Evolutionary conservation across 2,888 invertebrate species (phyloP).

Genomic region (Belgica antarctica): DNA sequence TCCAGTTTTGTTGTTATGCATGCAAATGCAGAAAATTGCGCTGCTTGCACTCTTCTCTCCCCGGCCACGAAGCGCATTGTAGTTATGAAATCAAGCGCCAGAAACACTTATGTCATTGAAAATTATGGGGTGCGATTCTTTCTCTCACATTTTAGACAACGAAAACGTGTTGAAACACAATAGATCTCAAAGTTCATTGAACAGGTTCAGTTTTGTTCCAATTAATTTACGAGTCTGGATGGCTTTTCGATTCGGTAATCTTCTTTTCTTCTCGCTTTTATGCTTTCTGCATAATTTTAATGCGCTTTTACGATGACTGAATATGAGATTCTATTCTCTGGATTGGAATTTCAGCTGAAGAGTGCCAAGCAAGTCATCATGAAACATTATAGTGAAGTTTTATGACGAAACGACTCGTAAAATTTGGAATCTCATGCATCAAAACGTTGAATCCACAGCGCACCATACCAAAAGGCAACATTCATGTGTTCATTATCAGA

Average conservation of each 20-base stretch:
- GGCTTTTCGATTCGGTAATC: slow-evolving; percentile 10
- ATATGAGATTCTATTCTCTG: slow-evolving; percentile 6
- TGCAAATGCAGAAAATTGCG: too few species aligned
- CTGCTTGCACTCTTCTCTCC: neutral
- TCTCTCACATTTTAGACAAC: neutral
- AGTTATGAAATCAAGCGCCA: slow-evolving; percentile 3
- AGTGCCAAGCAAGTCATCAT: neutral
- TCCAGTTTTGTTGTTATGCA: neutral
- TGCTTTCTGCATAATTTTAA: slow-evolving; percentile 13
- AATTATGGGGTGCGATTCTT: slow-evolving; percentile 12
- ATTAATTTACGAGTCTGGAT: slow-evolving; percentile 29
- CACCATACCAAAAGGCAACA: neutral
- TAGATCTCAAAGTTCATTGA: slow-evolving; percentile 18
- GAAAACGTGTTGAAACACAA: slow-evolving; percentile 7
- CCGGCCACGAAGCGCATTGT: neutral
- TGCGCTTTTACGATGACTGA: slow-evolving; percentile 10
- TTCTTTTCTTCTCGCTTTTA: slow-evolving; percentile 5
- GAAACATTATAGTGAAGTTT: neutral
- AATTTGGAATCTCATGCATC: neutral
- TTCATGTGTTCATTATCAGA: neutral
- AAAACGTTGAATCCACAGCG: neutral
- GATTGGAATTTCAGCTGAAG: neutral
- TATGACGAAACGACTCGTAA: neutral
- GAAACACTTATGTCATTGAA: neutral
- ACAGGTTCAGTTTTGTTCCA: slow-evolving; percentile 19